Base-by-base conservation (phyloP, 1,140 invertebrate species). In the Heterodera schachtii region DNA sequence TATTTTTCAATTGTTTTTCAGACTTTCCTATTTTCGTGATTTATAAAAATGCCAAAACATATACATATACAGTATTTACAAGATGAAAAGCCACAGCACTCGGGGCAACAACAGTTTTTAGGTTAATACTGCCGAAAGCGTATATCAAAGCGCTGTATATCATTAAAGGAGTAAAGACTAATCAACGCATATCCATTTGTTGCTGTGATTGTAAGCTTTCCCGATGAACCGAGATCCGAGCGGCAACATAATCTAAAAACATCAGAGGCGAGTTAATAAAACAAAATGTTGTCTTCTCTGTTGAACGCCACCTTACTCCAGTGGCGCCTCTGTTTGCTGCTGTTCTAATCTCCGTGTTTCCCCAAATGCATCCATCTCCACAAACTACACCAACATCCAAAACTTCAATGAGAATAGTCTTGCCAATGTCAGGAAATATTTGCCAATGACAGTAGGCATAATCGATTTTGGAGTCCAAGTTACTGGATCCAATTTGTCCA, bases 361-460 rank as follows among this genome's bases (percentile, higher is more conserved):
- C 76, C 44, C 75, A 78, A 52, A 46, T 8, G n/a, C 76, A 78
- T 0, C 75, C 79, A 8, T 46, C 76, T 8, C 9, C 60, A 52
- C 76, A 78, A 21, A 57, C 3, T 13, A 80, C n/a, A n/a, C 76
- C 76, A 41, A 78, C 76, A 21, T 78, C 52, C 70, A 73, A 7
- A 7, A 78, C 60, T 44, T 78, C 75, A 73, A 78, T 78, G 49
- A 6, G 7, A 21, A 78, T 73, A 8, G n/a, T 52, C 16, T 78
- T 52, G 49, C 49, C 49, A 11, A 52, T 11, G 7, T 69, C 52
- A 8, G 76, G 9, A 8, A 66, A 8, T 1, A 78, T 49, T n/a
- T 41, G 75, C 76, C 76, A 78, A 78, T 78, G 76, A 52, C 76
- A 78, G 8, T 21, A 77, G 7, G 76, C 43, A 78, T 78, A 78